phyloP scores from a whole-genome alignment of 2,888 invertebrate species.

The Philaethria dido region DNA sequence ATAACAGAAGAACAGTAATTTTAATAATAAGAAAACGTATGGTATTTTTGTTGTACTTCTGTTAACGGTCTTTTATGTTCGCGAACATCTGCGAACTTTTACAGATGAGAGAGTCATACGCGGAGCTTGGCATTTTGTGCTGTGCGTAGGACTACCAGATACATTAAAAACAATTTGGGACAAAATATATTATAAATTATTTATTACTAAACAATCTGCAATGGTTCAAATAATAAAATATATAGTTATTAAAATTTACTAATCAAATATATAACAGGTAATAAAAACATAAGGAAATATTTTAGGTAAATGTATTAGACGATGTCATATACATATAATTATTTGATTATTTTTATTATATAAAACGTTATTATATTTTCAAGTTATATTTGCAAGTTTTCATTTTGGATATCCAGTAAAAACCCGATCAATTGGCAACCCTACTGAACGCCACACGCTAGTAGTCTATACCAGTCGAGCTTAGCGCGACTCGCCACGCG shows the following conservation, averaged over 20 bases:
- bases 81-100: constrained; percentile 51
- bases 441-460: constrained; percentile 55
- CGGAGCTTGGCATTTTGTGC: constrained; percentile 36
- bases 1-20: not conserved
- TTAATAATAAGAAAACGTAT: not conserved
- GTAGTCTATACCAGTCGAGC: constrained; percentile 61
- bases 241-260: not conserved
- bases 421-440: constrained; percentile 9
- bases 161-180: not conserved
- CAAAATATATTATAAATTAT: not conserved
- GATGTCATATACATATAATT: not conserved
- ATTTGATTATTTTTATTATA: no score
- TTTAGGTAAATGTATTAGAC: not conserved
- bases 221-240: not conserved
- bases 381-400: not conserved
- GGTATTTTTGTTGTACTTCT: constrained; percentile 17
- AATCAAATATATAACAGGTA: not conserved
- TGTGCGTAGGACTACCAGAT: constrained; percentile 10
- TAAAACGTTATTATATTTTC: no score
- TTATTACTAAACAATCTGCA: not conserved
- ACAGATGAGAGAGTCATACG: constrained; percentile 62
- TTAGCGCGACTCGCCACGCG: constrained; percentile 73
- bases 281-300: not conserved
- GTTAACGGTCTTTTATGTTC: constrained; percentile 62
- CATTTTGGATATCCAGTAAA: constrained; percentile 7